Base-by-base conservation (phyloP, 2,797 vertebrate species). In the Clarias laeviceps region DNA sequence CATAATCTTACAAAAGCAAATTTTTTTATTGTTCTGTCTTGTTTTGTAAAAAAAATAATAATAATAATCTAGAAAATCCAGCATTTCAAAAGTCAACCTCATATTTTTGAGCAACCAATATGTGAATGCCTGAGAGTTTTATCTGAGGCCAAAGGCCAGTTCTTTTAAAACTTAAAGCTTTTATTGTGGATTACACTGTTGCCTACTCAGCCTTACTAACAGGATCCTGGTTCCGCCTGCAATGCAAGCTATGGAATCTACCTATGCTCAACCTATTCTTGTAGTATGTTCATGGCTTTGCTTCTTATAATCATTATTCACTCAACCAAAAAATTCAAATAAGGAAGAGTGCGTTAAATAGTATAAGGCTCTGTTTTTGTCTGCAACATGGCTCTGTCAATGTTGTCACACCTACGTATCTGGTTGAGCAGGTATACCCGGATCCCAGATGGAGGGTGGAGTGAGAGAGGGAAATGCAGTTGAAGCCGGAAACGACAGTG, bases 341-440 rank as follows among this genome's bases (percentile, higher is more conserved):
- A 9, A n/a, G 18, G n/a, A 65, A n/a, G 15, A 80, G 4, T 32
- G 17, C 24, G 45, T 27, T 66, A 45, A 1, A n/a, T 15, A 20
- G 77, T 59, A 61, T 50, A 22, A 20, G 15, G 57, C 0, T 11
- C 15, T 18, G 20, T 29, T 32, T 50, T 64, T 62, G 24, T 11
- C n/a, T 80, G 29, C 40, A 59, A 1, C 14, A 56, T 9, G 18
- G 17, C 20, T 24, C 59, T 37, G 59, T 74, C 6, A 37, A 7
- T 34, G 6, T 34, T 34, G 15, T 59, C 29, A 77, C 81, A 76
- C 65, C 54, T 61, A 54, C 12, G 15, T 70, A 85, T 86, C 88
- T 77, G 69, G 87, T 88, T 84, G 40, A 24, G 84, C 90, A 89
- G 88, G 90, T 90, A 87, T 64, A 54, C 34, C 87, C 78, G 76